Evolutionary conservation across 2,888 invertebrate genomes (phyloP).

Genomic region (Cremastinae sp.): DNA sequence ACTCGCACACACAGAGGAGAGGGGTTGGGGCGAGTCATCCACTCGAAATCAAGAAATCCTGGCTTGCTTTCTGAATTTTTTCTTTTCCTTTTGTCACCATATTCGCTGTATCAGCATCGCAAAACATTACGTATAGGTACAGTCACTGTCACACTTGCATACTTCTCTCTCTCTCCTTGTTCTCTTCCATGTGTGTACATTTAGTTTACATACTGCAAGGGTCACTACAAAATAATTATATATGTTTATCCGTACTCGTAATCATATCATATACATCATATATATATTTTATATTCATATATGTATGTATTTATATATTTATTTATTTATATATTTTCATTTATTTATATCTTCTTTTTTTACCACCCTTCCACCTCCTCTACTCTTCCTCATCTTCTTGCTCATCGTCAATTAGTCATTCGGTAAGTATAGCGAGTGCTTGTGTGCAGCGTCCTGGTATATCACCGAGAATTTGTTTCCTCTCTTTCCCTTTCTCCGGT

Average conservation of each 20-base stretch:
- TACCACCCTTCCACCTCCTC: constrained; percentile 69
- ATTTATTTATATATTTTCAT: constrained; percentile 73
- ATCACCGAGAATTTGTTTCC: constrained; percentile 55
- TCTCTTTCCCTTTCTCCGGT: constrained; percentile 24
- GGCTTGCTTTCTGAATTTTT: constrained; percentile 33
- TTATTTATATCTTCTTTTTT: constrained; percentile 69
- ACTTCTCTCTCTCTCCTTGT: constrained; percentile 36
- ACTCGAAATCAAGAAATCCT: constrained; percentile 53
- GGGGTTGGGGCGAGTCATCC: constrained; percentile 44
- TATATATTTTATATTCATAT: constrained; percentile 81
- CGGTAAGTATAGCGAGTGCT: constrained; percentile 68
- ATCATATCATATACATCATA: constrained; percentile 70
- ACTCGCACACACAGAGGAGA: constrained; percentile 42
- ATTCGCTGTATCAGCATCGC: constrained; percentile 31
- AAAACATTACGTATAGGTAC: constrained; percentile 29
- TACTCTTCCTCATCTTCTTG: constrained; percentile 71
- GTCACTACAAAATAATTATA: constrained; percentile 79
- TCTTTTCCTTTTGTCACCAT: constrained; percentile 37
- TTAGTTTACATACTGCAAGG: constrained; percentile 78
- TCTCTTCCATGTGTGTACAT: constrained; percentile 72
- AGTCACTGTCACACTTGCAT: constrained; percentile 48
- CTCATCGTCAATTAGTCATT: constrained; percentile 68
- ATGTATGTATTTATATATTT: constrained; percentile 81
- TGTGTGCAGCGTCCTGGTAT: constrained; percentile 46
- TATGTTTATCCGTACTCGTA: constrained; percentile 73